These are phyloP conservation scores for Caenorhabditis tropicalis DNA, from an alignment of 1,140 invertebrate species.

Conservation along the genomic window DNA sequence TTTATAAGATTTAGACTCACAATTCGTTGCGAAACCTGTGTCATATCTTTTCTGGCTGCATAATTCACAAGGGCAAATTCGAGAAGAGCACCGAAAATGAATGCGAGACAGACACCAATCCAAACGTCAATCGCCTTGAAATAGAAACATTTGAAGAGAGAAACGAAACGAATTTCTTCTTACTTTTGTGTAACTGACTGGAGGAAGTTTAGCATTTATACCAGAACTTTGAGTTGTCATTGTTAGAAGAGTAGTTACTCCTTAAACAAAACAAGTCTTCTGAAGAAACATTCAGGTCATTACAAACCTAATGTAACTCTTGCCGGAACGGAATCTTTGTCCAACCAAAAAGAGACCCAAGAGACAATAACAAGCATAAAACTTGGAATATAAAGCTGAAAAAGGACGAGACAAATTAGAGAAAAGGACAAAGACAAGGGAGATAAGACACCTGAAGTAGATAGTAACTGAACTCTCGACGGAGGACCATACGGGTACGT, in stretches of 20 bases:
- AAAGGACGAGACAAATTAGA: slow-evolving; percentile 62
- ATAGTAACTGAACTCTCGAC: slow-evolving; percentile 74
- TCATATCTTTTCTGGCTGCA: slow-evolving; percentile 88
- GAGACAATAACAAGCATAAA: slow-evolving; percentile 84
- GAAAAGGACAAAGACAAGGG: not conserved
- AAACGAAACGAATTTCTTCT: not conserved
- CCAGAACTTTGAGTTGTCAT: slow-evolving; percentile 87
- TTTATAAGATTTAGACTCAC: not conserved
- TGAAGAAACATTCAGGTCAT: no score
- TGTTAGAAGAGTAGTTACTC: slow-evolving; percentile 86
- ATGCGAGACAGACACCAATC: slow-evolving; percentile 94
- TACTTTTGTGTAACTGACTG: slow-evolving; percentile 91
- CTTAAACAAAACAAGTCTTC: slow-evolving; percentile 73
- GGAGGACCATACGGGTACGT: slow-evolving; percentile 69
- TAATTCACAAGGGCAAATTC: slow-evolving; percentile 96
- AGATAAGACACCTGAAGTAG: slow-evolving; percentile 72
- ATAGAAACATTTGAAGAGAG: not conserved
- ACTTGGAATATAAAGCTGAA: slow-evolving; percentile 73
- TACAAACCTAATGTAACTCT: slow-evolving; percentile 83
- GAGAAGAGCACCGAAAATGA: slow-evolving; percentile 92
- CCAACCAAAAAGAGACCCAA: slow-evolving; percentile 96
- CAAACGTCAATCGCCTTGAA: slow-evolving; percentile 85
- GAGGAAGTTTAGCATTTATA: slow-evolving; percentile 88
- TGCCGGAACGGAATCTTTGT: slow-evolving; percentile 88
- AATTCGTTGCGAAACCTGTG: slow-evolving; percentile 68